Base-by-base conservation (phyloP, 2,797 vertebrate species). In the Parotocinclus haroldoi region DNA sequence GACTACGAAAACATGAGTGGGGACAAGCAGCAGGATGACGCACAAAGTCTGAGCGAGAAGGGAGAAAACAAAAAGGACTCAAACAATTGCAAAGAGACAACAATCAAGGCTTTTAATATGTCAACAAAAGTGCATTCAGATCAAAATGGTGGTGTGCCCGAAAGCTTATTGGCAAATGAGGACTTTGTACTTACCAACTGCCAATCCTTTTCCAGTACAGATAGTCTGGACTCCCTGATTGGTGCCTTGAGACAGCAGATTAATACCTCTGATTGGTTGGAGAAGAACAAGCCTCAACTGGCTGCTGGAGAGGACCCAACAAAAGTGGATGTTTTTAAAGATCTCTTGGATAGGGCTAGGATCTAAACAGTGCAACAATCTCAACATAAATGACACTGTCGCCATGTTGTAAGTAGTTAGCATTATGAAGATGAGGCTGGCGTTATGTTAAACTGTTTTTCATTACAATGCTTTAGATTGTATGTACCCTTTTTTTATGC, bases 201-300 rank as follows among this genome's bases (percentile, higher is more conserved):
- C 87, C 89, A 85, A 82, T 84, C 76, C 12, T 82, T 71, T 46
- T 84, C 78, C 44, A 71, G 72, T 12, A 37, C 86, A 11, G 82
- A 80, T 66, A 81, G 70, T 59, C 86, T 92, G 46, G 88, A 89
- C 61, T 84, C 91, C 49, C 90, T 96, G 62, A 94, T 96, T 66
- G 92, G 92, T 57, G 89, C 91, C 4, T 84, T 96, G 52, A 88
- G 90, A 72, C 87, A 93, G 39, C 93, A 96, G 80, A 94, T 95
- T 81, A 89, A 86, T 64, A 89, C 92, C 0, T 92, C 91, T 0
- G 86, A 94, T 85, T 96, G 92, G 93, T 81, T 93, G 46, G 88
- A 90, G 84, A 91, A 91, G 80, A 94, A 89, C 60, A 90, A 88
- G 64, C 91, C 89, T 0, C 86, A 91, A 71, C 84, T 84, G 40